Evolutionary conservation across 30 jellyfish, hydroid and myxozoan genomes (phyloP).

Genomic region (Mastigias papua): DNA sequence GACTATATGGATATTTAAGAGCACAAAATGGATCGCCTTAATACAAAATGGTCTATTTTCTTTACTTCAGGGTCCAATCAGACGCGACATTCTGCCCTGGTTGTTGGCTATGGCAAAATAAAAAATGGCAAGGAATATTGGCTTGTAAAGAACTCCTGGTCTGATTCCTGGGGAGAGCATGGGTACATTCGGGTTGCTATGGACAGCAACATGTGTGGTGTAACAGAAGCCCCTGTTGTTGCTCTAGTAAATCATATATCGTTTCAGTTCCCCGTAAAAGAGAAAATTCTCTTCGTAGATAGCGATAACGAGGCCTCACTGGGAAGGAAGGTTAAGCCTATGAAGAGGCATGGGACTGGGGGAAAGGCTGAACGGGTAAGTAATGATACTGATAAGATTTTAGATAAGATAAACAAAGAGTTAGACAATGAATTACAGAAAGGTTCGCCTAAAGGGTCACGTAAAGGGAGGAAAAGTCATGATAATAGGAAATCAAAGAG

Average conservation of each 20-base stretch:
- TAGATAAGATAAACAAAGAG: neutral
- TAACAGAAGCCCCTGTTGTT: slow-evolving; percentile 94
- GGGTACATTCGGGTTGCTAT: slow-evolving; percentile 94
- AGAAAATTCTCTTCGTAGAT: slow-evolving; percentile 45
- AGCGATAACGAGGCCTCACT: slow-evolving; percentile 35
- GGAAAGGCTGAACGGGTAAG: slow-evolving; percentile 15
- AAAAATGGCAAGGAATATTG: slow-evolving; percentile 92
- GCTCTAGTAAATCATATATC: slow-evolving; percentile 86
- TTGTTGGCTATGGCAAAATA: slow-evolving; percentile 90
- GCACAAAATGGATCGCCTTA: too few relatives aligned
- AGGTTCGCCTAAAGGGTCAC: neutral
- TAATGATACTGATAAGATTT: neutral
- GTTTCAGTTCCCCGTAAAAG: slow-evolving; percentile 89
- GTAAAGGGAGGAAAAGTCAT: neutral
- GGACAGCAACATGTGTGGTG: slow-evolving; percentile 92
- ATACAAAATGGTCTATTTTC: neutral
- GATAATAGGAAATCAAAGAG: neutral
- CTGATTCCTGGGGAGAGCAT: slow-evolving; percentile 96
- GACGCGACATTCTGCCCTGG: slow-evolving; percentile 96
- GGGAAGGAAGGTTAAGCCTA: slow-evolving; percentile 59
- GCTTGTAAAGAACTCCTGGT: slow-evolving; percentile 97
- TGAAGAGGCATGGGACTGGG: slow-evolving; percentile 34
- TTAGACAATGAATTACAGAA: neutral
- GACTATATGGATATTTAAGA: too few relatives aligned
- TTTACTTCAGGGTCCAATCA: slow-evolving; percentile 80